These are phyloP conservation scores for Deilephila porcellus DNA, from an alignment of 2,888 invertebrate genomes.

Conservation along the genomic window DNA sequence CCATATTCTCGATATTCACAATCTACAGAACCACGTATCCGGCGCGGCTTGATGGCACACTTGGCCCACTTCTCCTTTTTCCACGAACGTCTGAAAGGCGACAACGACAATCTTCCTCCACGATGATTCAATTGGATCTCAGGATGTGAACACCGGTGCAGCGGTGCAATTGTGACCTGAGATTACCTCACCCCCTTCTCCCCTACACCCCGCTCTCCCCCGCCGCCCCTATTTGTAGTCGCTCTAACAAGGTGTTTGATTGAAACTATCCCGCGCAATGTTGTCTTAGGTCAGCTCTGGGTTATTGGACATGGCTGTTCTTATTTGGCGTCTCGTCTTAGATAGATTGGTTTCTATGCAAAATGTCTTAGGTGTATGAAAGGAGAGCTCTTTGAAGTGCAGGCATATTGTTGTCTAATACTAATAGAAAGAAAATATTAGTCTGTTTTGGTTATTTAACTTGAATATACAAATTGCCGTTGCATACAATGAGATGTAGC, in stretches of 20 bases:
- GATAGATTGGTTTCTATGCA: not conserved
- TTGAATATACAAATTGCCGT: too few relatives aligned
- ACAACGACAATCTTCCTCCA: slow-evolving; percentile 54
- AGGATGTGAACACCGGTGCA: slow-evolving; percentile 42
- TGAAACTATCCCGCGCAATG: slow-evolving; percentile 23
- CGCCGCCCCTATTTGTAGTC: slow-evolving; percentile 17
- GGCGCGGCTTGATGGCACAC: not conserved
- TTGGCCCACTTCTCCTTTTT: slow-evolving; percentile 34
- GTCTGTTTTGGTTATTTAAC: too few relatives aligned
- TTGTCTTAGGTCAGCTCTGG: slow-evolving; percentile 8
- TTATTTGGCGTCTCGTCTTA: slow-evolving; percentile 13
- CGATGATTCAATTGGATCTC: slow-evolving; percentile 61
- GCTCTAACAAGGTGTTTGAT: slow-evolving; percentile 27
- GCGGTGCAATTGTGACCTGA: slow-evolving; percentile 45
- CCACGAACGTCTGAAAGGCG: slow-evolving; percentile 38
- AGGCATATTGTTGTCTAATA: too few relatives aligned
- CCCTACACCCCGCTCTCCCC: slow-evolving; percentile 5
- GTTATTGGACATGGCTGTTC: slow-evolving; percentile 18
- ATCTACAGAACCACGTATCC: not conserved
- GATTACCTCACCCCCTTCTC: slow-evolving; percentile 41
- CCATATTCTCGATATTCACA: not conserved
- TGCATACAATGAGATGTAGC: too few relatives aligned
- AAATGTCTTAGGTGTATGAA: not conserved
- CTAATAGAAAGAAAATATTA: too few relatives aligned
- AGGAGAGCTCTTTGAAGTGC: not conserved